Evolutionary conservation across 2,888 invertebrate genomes (phyloP), one percentile per base, ranked within the genome.

Genomic region (Microctonus hyperodae): DNA sequence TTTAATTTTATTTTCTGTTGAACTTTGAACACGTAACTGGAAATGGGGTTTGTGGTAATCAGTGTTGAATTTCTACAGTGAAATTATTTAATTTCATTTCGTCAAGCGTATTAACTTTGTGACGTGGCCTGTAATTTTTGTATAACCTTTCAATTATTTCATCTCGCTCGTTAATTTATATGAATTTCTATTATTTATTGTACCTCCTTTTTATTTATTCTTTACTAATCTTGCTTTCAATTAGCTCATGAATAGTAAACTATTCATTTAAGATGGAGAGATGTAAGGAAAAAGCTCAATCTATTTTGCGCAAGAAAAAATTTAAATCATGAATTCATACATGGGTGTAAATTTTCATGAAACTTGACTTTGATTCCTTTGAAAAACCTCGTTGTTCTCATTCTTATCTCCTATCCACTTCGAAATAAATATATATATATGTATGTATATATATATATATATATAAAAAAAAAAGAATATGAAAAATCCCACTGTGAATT

Each of bases 1-100:
- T 7, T 28, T 28, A 64, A 57, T 31, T 16, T 35, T 57, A 13
- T 35, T 50, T 44, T 44, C 9, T 44, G 16, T 44, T 44, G 44
- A 44, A 44, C 44, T 44, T 16, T 44, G 44, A 44, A 37, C 13
- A 37, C 37, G 37, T 37, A 37, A 37, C 37, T 37, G 13, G 44
- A 51, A 64, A 50, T 50, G 35, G 37, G 50, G 58, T 58, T 71
- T 70, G 65, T 60, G 63, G 67, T 71, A 73, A 72, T 72, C 65
- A 69, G 58, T 60, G 66, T 69, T 64, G 71, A 71, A 75, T 70
- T 73, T 69, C 69, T 70, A 58, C 44, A 67, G 70, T 64, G 71
- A 76, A 73, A 77, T 74, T 69, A 73, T 76, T 69, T 75, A 76
- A 77, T 77, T 76, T 75, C 76, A 76, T 77, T 69, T 67, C 72